Percentiles rank a stretch among this genome's conserved stretches.
Evolutionary conservation across 2,113 vertebrate species (phyloP).

Genomic region (Saimiri boliviensis): DNA sequence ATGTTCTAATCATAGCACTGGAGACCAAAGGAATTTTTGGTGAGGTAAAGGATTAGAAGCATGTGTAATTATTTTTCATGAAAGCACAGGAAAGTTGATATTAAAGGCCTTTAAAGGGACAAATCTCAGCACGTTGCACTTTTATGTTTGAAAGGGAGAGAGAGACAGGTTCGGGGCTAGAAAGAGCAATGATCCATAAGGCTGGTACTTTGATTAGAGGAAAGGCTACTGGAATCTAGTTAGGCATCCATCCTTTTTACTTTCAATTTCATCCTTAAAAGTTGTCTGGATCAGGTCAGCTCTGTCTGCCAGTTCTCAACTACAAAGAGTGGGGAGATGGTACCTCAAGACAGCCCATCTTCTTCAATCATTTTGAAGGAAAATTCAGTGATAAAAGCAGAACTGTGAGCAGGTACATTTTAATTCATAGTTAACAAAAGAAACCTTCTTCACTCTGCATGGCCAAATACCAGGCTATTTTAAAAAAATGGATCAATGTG

Average conservation of each 20-base stretch:
- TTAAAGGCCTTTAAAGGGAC: slow-evolving; percentile 62
- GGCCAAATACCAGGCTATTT: slow-evolving; percentile 3
- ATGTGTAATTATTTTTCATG: slow-evolving; percentile 74
- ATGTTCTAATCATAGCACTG: slow-evolving; percentile 44
- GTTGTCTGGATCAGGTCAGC: neutral
- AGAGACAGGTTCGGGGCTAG: neutral
- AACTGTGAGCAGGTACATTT: neutral
- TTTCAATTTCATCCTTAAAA: slow-evolving; percentile 58
- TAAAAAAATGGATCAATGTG: neutral
- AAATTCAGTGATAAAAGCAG: slow-evolving; percentile 38
- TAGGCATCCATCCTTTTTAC: slow-evolving; percentile 35
- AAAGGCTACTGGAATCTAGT: slow-evolving; percentile 16
- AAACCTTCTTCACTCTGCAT: neutral
- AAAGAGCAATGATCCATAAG: neutral
- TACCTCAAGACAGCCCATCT: slow-evolving; percentile 1
- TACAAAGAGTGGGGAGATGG: slow-evolving; percentile 57
- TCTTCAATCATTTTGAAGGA: slow-evolving; percentile 50
- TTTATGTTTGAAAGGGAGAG: slow-evolving; percentile 66
- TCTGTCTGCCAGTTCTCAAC: slow-evolving; percentile 8
- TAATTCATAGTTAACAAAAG: slow-evolving; percentile 56
- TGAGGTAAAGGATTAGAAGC: slow-evolving; percentile 58
- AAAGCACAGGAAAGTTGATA: slow-evolving; percentile 64
- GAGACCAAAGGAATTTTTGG: slow-evolving; percentile 36
- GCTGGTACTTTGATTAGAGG: slow-evolving; percentile 67
- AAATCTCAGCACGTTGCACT: slow-evolving; percentile 60